Base-by-base conservation (phyloP, 2,888 invertebrate genomes). In the Spodoptera exigua region DNA sequence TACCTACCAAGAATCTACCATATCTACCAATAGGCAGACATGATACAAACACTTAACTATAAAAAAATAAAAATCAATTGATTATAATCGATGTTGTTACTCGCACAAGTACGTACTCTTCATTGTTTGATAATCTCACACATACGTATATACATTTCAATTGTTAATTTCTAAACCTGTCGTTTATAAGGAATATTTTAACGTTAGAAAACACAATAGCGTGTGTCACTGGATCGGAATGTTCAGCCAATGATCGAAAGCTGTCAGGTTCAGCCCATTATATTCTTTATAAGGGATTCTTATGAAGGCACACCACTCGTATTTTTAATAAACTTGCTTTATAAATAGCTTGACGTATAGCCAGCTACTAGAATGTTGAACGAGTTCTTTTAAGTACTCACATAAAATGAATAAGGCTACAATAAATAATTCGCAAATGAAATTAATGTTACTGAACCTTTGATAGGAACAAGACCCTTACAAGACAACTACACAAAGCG, bases 141-240 rank as follows among this genome's bases (percentile, higher is more conserved):
- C 61, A 68, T 70, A 70, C 68, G 48, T 67, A 74, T 70, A 78
- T 70, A 78, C 74, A 83, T 83, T 81, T 82, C 81, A 84, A 86
- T 86, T 85, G 85, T 84, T 81, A 81, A 86, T 85, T 83, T 82
- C 75, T 78, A 78, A 78, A 76, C 77, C 76, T 78, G 76, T 71
- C 77, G 78, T 79, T 74, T 77, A 72, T 74, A 74, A 77, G 76
- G 84, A 81, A 85, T 83, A 82, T 82, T 82, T 86, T 78, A 83
- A 81, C 74, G 78, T 78, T 80, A 82, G 79, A 79, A 83, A 85
- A 86, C 76, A 87, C 88, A 86, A 88, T 86, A 74, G 85, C 73
- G 68, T 86, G 86, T 85, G 86, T 88, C 88, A 88, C 74, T 75
- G 76, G 79, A 70, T 81, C 70, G 88, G 88, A 88, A 88, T 88